Base-by-base conservation (phyloP, 2,113 vertebrate genomes). In the Ageneiosus marmoratus region DNA sequence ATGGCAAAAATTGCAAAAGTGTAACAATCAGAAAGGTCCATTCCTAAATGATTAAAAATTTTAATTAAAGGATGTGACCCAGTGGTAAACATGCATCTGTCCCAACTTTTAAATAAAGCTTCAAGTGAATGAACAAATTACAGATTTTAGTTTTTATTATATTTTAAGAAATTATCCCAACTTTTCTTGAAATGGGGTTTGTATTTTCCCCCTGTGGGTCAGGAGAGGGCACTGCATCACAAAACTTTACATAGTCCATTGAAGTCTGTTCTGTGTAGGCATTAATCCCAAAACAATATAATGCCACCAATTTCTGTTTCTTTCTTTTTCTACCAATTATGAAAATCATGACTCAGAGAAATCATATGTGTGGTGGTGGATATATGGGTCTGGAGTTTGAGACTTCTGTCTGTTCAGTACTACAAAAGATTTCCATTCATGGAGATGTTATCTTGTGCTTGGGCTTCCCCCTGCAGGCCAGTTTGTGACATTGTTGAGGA, bases 401-500 rank as follows among this genome's bases (percentile, higher is more conserved):
- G 5, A 46, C 22, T 51, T 32, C 13, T 51, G 44, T 29, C 27
- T 29, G 2, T 10, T 51, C 27, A 51, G 41, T 48, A 13, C 24
- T 16, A 72, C 69, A 50, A 12, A 27, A 27, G 69, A 15, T 73
- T 27, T 48, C n/a, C 10, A 20, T 51, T 74, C 27, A 50, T 48
- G 27, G 24, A 15, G 22, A 16, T 75, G 24, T 16, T 73, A 5
- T 73, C 16, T 10, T 77, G 69, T 60, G 3, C 18, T 88, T 55
- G 89, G 83, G 83, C 85, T 87, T 41, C 85, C 79, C 73, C 73
- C 78, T 82, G 22, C 84, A 95, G 94, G 89, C 91, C 93, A 0
- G 79, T 93, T 29, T 10, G 16, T 15, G 89, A 92, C 60, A 90
- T 94, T 4, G 34, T 94, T 2, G 85, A 89, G 2, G 95, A 95